These are phyloP conservation scores for Oncorhynchus mykiss DNA, from an alignment of 2,113 vertebrate species.

Conservation along the genomic window DNA sequence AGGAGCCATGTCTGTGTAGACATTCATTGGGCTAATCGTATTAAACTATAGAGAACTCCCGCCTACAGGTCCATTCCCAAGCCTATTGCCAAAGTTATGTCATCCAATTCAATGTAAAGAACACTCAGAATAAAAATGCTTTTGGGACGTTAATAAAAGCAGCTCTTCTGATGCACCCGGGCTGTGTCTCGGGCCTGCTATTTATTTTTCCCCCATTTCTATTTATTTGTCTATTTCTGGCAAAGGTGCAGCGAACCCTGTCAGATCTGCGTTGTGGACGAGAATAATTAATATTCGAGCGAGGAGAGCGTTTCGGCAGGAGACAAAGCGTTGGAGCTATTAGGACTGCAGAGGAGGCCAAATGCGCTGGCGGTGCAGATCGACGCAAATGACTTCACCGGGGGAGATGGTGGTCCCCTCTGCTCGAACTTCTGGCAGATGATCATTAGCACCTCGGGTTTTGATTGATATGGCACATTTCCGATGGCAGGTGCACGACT, in stretches of 20 bases:
- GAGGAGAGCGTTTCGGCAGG: slow-evolving; percentile 51
- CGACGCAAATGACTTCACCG: slow-evolving; percentile 59
- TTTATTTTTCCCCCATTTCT: slow-evolving; percentile 23
- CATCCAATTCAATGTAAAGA: slow-evolving; percentile 1
- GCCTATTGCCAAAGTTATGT: slow-evolving; percentile 14
- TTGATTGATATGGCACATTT: slow-evolving; percentile 69
- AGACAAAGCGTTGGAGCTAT: slow-evolving; percentile 61
- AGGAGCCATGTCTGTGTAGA: slow-evolving; percentile 13
- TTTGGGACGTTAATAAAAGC: background rate
- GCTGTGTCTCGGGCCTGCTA: background rate
- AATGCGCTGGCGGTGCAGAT: slow-evolving; percentile 51
- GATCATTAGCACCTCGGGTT: slow-evolving; percentile 61
- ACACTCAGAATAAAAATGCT: background rate
- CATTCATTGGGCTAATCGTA: slow-evolving; percentile 46
- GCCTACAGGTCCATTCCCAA: slow-evolving; percentile 3
- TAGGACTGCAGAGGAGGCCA: slow-evolving; percentile 56
- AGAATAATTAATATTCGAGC: slow-evolving; percentile 51
- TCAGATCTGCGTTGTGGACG: slow-evolving; percentile 38
- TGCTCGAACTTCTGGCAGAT: slow-evolving; percentile 49
- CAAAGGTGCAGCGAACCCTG: slow-evolving; percentile 31
- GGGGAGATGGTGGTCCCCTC: slow-evolving; percentile 47
- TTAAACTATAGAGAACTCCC: slow-evolving; percentile 27
- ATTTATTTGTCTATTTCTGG: slow-evolving; percentile 33
- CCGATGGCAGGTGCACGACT: slow-evolving; percentile 64
- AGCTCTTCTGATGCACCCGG: background rate